Conservation (phyloP, 1,140 invertebrate genomes). For the Scaptomyza hsui region DNA sequence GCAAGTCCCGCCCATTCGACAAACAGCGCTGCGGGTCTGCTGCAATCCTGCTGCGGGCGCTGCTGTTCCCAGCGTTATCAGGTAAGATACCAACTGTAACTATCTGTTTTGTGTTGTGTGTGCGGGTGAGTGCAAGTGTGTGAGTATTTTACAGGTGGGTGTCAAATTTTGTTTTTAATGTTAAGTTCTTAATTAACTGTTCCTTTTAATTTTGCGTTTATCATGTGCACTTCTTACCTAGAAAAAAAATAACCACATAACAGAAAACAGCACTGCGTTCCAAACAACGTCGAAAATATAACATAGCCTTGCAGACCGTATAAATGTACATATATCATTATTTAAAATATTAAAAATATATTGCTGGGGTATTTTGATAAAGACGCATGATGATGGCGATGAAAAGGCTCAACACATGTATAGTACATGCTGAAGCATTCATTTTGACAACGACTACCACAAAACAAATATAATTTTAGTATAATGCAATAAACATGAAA, state of each 20-base stretch:
- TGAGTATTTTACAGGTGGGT: conserved; percentile 56
- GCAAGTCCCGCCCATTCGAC: conserved; percentile 94
- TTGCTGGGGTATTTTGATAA: no score
- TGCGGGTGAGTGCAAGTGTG: neutral
- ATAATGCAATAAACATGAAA: no score
- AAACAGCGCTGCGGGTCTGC: conserved; percentile 89
- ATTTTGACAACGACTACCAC: no score
- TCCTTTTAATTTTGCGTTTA: conserved; percentile 50
- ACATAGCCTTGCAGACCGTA: neutral
- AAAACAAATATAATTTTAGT: no score
- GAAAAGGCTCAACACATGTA: no score
- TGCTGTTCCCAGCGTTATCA: conserved; percentile 95
- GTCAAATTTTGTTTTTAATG: conserved; percentile 31
- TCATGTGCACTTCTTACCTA: conserved; percentile 39
- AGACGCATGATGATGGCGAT: no score
- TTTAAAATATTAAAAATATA: no score
- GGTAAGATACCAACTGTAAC: conserved; percentile 85
- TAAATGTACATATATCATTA: no score
- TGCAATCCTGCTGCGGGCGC: conserved; percentile 92
- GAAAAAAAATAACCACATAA: conserved; percentile 2
- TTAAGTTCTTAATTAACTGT: conserved; percentile 41
- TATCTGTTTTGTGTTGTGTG: conserved; percentile 31
- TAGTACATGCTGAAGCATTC: no score
- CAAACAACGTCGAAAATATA: neutral
- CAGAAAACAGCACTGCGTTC: neutral